Evolutionary conservation across 2,888 invertebrate species (phyloP), one percentile per base, ranked within the genome.

Genomic region (Encarsia formosa): DNA sequence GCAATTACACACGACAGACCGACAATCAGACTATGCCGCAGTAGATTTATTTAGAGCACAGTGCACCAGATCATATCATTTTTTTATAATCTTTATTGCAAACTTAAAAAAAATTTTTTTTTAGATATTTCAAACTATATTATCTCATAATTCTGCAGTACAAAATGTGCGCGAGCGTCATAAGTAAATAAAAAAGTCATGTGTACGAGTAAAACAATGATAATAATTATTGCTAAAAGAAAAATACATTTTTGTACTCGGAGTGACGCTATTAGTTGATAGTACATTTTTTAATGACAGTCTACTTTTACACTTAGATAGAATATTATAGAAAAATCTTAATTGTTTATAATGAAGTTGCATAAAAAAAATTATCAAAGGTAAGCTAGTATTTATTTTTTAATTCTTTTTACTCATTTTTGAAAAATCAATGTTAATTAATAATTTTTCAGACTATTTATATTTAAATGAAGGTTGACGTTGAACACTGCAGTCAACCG

Each of bases 211-310:
- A 3, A 18, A 19, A 15, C 8, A 32, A 1, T 20, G 9, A 22
- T 23, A 13, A 18, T 35, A 29, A 2, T 2, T 41, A 31, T 26
- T 26, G 22, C 40, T 13, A 18, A 37, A 39, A 16, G 18, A 31
- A 40, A 42, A n/a, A 38, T 31, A 26, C 32, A 52, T 52, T 52
- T 56, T 56, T 48, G 46, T 56, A 49, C 49, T 46, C 56, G 39
- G 31, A 47, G 11, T 31, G 26, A 37, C 24, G 40, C 44, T 38
- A 52, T n/a, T 56, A 56, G 49, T 49, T 48, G 24, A 46, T 52
- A 46, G 42, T 35, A 11, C 8, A 19, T 43, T 39, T 46, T 23
- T 26, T 54, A 38, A 48, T 5, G 34, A 48, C 35, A 31, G 13
- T 41, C 24, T 42, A 50, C n/a, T 35, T 38, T 41, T 35, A 24